Conservation (phyloP, 2,113 vertebrate species). For the Alosa alosa region DNA sequence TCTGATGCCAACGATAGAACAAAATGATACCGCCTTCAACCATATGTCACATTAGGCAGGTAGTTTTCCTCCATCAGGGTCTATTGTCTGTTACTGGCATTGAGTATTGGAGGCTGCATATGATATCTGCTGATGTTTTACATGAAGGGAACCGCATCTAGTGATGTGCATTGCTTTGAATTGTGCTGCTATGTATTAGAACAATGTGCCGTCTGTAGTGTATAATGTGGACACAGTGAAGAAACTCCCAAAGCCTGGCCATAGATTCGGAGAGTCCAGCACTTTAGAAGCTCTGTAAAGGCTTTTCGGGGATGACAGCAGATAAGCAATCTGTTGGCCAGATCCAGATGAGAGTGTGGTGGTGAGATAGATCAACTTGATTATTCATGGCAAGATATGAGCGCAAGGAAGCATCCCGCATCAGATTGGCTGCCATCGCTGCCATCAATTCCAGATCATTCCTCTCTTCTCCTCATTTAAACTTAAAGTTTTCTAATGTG, state of each 20-base stretch:
- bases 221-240: not conserved
- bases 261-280: no score
- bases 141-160: not conserved
- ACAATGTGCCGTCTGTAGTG: not conserved
- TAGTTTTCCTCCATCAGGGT: not conserved
- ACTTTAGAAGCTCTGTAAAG: not conserved
- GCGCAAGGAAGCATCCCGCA: not conserved
- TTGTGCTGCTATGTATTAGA: not conserved
- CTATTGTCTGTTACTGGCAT: not conserved
- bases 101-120: not conserved
- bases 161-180: not conserved
- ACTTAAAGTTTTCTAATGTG: not conserved
- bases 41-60: not conserved
- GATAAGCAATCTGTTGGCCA: not conserved
- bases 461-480: not conserved
- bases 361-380: not conserved
- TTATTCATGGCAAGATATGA: not conserved
- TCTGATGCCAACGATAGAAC: not conserved
- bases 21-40: not conserved
- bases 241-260: not conserved
- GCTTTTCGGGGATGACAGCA: not conserved
- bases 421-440: not conserved
- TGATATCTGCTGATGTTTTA: not conserved
- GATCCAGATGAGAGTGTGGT: not conserved
- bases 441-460: slow-evolving; percentile 7